Base-by-base conservation (phyloP, 2,797 vertebrate genomes). In the Arctocebus calabarensis region DNA sequence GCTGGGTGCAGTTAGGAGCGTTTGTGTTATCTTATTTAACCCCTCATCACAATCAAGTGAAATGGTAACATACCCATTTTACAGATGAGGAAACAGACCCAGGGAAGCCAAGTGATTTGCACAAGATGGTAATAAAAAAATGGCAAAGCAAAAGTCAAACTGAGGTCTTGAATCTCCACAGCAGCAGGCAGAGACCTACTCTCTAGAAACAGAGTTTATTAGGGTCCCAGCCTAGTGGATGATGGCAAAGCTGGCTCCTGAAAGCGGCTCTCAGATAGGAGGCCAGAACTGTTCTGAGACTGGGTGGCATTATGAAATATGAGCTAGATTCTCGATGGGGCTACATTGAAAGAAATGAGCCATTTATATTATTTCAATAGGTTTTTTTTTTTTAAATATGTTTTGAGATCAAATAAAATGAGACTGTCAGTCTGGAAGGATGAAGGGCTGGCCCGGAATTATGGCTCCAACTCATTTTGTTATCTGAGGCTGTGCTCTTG, bases 111-210 rank as follows among this genome's bases (percentile, higher is more conserved):
- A 55, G 27, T 16, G 66, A 61, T 64, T 20, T 81, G 73, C 37
- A 66, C 17, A 37, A n/a, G 16, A 48, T 64, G n/a, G 43, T 4
- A 34, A 23, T 32, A 88, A 94, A n/a, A 37, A 37, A 66, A 55
- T 0, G 2, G n/a, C n/a, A 78, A 74, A 92, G 62, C 62, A 95
- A 93, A 94, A 95, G 64, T 64, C 78, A 81, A 59, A 88, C 59
- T 71, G 14, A 62, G 27, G 48, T 77, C 88, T 82, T 55, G 37
- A 88, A 61, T 62, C 40, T 85, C 64, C 37, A 70, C 5, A 22
- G 77, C 1, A 10, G 48, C 57, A 62, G 43, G 57, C 37, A 94
- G 88, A 95, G 62, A 66, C 40, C 45, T 70, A 43, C 68, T 82
- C 61, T 75, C 77, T 55, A 88, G 74, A 94, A 75, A 77, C 59